Evolutionary conservation across 2,888 invertebrate species (phyloP), one percentile per base, ranked within the genome.

Genomic region (Imbricaverruca yamaguchii): DNA sequence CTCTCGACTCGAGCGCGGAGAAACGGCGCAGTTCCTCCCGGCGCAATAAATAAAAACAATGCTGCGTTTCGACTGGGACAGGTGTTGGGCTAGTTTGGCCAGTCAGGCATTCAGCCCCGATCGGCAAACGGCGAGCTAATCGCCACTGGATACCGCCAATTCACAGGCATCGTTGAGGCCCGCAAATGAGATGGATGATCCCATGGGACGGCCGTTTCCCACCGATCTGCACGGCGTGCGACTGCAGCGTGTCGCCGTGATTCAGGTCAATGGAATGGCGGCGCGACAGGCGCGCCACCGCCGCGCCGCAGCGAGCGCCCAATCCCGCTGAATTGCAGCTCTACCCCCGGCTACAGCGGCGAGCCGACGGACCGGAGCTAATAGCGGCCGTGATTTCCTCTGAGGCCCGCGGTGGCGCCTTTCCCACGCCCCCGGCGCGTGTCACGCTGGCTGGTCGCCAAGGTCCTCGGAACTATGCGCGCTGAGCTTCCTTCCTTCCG

Each of bases 391-490:
- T 74, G 74, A 74, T 74, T 74, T 53, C 55, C 74, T 74, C 74
- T 74, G 74, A 11, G 21, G 21, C 6, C 55, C 55, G 55, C 53
- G 74, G 55, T 55, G 23, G 53, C 53, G 74, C 74, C 74, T 74
- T 74, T 74, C 74, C 74, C 74, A 74, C 74, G 74, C 74, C 23
- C 55, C 39, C 10, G 18, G 55, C 53, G 74, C 74, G 55, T 74
- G 74, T 74, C 74, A 74, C 74, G 74, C 74, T 55, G 9, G 55
- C 74, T 74, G 74, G 57, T 13, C 25, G 23, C 12, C 79, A 79
- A 79, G 79, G 79, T 25, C 79, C 79, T 79, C 79, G 79, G 79
- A 79, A 79, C 57, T 79, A 57, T 57, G 59, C 57, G 21, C 57
- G 79, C 39, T 13, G 9, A n/a, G 59, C 79, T 79, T 79, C 79